These are phyloP conservation scores for Paralvinella palmiformis DNA, from an alignment of 1,140 invertebrate genomes.

Conservation along the genomic window DNA sequence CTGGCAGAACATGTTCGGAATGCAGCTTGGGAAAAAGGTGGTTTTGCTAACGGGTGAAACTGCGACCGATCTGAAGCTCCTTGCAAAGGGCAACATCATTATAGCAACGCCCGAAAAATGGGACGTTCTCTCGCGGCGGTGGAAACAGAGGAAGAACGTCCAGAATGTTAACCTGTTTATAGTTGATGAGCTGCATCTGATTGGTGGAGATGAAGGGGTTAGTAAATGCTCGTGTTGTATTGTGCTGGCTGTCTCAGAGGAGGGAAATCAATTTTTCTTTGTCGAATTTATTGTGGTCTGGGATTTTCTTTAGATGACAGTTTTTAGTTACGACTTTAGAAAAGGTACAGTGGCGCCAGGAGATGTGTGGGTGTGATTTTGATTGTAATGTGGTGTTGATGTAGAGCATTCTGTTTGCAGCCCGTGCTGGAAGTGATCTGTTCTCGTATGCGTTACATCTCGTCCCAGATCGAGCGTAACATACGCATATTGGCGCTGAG, in stretches of 20 bases:
- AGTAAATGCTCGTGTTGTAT: too few relatives aligned
- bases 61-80: conserved; percentile 88
- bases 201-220: conserved; percentile 55
- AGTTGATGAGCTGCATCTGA: conserved; percentile 90
- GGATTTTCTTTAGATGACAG: too few relatives aligned
- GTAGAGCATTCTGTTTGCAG: conserved; percentile 36
- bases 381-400: too few relatives aligned
- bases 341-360: too few relatives aligned
- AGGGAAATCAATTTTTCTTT: too few relatives aligned
- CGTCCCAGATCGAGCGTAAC: conserved; percentile 82
- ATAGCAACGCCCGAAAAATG: conserved; percentile 97
- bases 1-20: conserved; percentile 84
- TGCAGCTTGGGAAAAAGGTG: conserved; percentile 70
- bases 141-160: conserved; percentile 98
- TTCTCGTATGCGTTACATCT: conserved; percentile 95
- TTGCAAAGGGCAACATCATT: conserved; percentile 78
- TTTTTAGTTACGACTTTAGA: too few relatives aligned
- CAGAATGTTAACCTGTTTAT: conserved; percentile 96
- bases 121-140: conserved; percentile 94
- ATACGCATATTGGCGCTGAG: conserved; percentile 94
- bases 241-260: too few relatives aligned
- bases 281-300: too few relatives aligned
- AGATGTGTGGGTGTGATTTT: too few relatives aligned
- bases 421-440: conserved; percentile 96
- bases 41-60: conserved; percentile 97